Percentiles rank a stretch among this genome's conserved stretches.
Conservation (phyloP, 2,888 invertebrate species). For the Polydrusus tereticollis region DNA sequence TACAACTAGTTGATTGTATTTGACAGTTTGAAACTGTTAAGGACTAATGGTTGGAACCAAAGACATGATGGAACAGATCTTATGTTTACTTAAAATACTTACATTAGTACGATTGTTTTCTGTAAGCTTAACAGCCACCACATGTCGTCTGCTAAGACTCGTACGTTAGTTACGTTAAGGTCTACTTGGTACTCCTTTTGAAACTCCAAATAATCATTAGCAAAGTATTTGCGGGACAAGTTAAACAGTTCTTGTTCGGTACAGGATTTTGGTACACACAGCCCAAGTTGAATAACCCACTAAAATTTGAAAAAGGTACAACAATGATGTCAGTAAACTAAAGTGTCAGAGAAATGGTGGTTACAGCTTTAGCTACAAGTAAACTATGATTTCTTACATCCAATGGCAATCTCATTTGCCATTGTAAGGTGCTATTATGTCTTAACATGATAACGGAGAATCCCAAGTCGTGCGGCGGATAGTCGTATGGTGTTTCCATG, state of each 20-base stretch:
- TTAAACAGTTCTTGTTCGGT: conserved; percentile 58
- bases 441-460: conserved; percentile 64
- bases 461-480: conserved; percentile 64
- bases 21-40: no score
- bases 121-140: conserved; percentile 60
- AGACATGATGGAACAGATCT: no score
- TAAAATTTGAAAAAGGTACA: conserved; percentile 60
- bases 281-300: conserved; percentile 65
- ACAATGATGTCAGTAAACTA: no score
- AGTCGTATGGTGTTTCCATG: conserved; percentile 63
- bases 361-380: no score
- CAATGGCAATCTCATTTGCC: conserved; percentile 63
- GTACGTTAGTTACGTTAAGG: conserved; percentile 62
- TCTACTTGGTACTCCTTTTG: conserved; percentile 63
- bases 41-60: no score
- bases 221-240: conserved; percentile 61
- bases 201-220: conserved; percentile 59
- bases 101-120: conserved; percentile 63
- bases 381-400: conserved; percentile 61
- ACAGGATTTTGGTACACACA: conserved; percentile 67
- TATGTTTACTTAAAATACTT: no score
- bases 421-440: conserved; percentile 67
- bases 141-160: conserved; percentile 59
- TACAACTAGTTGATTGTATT: no score
- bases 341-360: no score